A percentile compares a stretch with the other conserved stretches of the same genome.
These are phyloP conservation scores for Leucopsar rothschildi DNA, from an alignment of 2,113 vertebrate species.

Conservation along the genomic window DNA sequence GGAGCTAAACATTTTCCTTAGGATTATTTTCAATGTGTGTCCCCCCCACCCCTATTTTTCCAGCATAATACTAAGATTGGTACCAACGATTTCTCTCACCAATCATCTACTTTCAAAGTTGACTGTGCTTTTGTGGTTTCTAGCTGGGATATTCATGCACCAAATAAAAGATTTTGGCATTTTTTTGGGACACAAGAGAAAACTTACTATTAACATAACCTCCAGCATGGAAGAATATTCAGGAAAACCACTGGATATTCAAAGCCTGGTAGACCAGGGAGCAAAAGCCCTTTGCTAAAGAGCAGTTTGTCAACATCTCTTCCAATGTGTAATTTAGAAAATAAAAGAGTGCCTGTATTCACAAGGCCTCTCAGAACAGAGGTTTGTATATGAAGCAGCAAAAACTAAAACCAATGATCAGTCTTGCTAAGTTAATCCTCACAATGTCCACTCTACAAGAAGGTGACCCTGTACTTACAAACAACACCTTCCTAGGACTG, in stretches of 20 bases:
- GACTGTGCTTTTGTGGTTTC: not conserved
- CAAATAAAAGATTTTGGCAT: not conserved
- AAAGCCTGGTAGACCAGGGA: not conserved
- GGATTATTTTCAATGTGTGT: not conserved
- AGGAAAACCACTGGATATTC: not conserved
- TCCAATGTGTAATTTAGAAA: not conserved
- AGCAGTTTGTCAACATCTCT: not conserved
- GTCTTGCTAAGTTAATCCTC: not conserved
- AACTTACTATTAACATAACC: not conserved
- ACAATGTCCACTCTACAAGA: not conserved
- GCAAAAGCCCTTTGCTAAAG: not conserved
- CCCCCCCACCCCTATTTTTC: not conserved
- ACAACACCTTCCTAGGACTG: not conserved
- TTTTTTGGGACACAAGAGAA: not conserved
- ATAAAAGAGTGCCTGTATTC: not conserved
- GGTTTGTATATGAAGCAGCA: not conserved
- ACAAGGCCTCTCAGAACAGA: not conserved
- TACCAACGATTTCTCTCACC: not conserved
- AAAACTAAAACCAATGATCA: rapidly evolving
- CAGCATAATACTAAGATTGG: not conserved
- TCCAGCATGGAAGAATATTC: not conserved
- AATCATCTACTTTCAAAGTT: not conserved
- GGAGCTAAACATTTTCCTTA: not conserved
- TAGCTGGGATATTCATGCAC: not conserved
- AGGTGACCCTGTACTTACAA: not conserved